Base-by-base conservation (phyloP, 1,140 invertebrate species). In the Phymorhynchus buccinoides region DNA sequence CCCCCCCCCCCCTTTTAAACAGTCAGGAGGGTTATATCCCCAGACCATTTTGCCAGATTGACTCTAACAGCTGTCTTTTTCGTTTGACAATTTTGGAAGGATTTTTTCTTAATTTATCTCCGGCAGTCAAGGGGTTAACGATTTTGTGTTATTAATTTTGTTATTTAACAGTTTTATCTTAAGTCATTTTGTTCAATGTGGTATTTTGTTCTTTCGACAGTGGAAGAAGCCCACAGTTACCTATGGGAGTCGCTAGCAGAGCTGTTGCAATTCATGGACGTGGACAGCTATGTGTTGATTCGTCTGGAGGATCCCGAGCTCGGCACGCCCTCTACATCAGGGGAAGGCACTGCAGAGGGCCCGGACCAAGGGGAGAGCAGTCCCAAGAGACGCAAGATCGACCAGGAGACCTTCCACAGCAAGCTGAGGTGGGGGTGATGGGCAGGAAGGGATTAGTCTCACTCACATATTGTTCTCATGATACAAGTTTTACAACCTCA, bases 241-340 rank as follows among this genome's bases (percentile, higher is more conserved):
- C 94, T 97, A 77, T 95, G 96, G 82, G 95, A 96, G 91, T 96
- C 97, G 77, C 94, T 97, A 86, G 95, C 95, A 94, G 95, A 96
- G 89, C 96, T 96, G 82, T 92, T 96, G 86, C 93, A 93, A 39
- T 92, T 93, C 88, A 90, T 93, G 75, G 87, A 88, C n/a, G 88
- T 88, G 73, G 89, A 89, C 78, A 86, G 86, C 73, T 94, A 94
- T 89, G 94, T 94, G 88, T 95, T 95, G 88, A 94, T 95, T 88
- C 94, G 95, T 86, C 94, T 94, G n/a, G 94, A 95, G 6, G 85
- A 87, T 32, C 32, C 32, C 16, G 85, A 81, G 32, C 9, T 42
- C 42, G 85, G 37, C 82, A 87, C n/a, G 18, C 71, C 73, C 16
- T 83, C 80, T 18, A 88, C 80, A 4, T 87, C 85, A n/a, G 35